Evolutionary conservation across 2,113 vertebrate species (phyloP).

Genomic region (Cryptotis parvus): DNA sequence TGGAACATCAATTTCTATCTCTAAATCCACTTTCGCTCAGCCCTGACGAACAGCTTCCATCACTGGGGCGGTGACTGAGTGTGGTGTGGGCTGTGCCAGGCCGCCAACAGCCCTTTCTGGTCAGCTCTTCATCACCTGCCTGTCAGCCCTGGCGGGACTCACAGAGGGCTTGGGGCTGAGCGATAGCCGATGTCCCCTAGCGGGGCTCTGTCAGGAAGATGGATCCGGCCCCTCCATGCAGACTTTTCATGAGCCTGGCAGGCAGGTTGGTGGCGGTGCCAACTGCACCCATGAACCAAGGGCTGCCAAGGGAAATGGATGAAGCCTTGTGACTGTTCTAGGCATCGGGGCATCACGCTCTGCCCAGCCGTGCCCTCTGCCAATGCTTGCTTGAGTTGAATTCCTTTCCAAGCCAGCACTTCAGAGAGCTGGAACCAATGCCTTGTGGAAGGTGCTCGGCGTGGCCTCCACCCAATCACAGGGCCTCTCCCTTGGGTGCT

Average conservation of each 20-base stretch:
- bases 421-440: neutral
- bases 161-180: constrained; percentile 41
- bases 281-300: no score
- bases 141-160: neutral
- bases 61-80: constrained; percentile 72
- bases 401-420: constrained; percentile 46
- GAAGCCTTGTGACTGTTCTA: neutral
- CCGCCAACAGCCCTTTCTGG: constrained; percentile 23
- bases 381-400: constrained; percentile 3
- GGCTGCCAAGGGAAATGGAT: neutral
- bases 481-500: no score
- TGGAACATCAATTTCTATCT: constrained; percentile 72
- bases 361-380: neutral
- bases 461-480: no score
- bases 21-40: constrained; percentile 77
- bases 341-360: neutral
- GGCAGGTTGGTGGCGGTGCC: neutral
- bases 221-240: neutral
- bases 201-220: constrained; percentile 63
- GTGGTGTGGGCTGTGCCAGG: neutral
- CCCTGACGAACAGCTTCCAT: constrained; percentile 69
- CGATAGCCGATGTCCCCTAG: neutral
- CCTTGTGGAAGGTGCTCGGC: neutral
- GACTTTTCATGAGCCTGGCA: constrained; percentile 7
- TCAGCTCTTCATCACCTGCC: constrained; percentile 42